A percentile compares a stretch with the other conserved stretches of the same genome.
These are phyloP conservation scores for Rhingia rostrata DNA, from an alignment of 2,888 invertebrate genomes.

Conservation along the genomic window DNA sequence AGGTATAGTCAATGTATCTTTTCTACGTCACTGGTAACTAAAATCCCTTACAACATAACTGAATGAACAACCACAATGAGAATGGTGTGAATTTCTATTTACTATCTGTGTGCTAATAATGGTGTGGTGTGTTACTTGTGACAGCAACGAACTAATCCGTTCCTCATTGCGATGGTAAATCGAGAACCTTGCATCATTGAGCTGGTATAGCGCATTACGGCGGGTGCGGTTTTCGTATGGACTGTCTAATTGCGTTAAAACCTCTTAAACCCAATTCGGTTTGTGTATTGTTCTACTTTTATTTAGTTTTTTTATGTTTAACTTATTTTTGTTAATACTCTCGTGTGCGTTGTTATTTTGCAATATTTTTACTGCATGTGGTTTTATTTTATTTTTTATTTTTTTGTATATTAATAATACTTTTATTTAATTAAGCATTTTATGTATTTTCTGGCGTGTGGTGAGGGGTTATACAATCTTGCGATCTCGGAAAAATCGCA, in stretches of 20 bases:
- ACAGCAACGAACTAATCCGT: conserved; percentile 61
- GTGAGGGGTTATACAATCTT: conserved; percentile 10
- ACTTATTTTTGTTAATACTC: conserved; percentile 10
- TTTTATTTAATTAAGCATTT: conserved; percentile 22
- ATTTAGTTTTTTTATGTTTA: conserved; percentile 6
- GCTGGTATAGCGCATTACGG: conserved; percentile 17
- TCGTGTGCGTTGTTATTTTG: conserved; percentile 50
- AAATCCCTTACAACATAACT: conserved; percentile 30
- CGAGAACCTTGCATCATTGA: conserved; percentile 49
- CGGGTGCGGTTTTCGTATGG: conserved; percentile 52
- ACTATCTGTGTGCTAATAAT: conserved; percentile 68
- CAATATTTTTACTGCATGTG: conserved; percentile 56
- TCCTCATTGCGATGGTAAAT: conserved; percentile 27
- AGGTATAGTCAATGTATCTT: conserved; percentile 3
- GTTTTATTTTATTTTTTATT: too few species aligned
- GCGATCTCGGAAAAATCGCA: not conserved
- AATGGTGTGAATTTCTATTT: conserved; percentile 68
- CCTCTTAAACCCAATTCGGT: conserved; percentile 45
- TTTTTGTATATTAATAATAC: conserved; percentile 8
- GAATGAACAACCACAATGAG: conserved; percentile 46
- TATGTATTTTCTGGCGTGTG: conserved; percentile 18
- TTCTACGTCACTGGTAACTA: conserved; percentile 42
- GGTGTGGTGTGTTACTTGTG: conserved; percentile 67
- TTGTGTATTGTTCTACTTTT: conserved; percentile 51
- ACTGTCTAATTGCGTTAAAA: conserved; percentile 65